Base-by-base conservation (phyloP, 2,888 invertebrate species). In the Apodemia duryi region DNA sequence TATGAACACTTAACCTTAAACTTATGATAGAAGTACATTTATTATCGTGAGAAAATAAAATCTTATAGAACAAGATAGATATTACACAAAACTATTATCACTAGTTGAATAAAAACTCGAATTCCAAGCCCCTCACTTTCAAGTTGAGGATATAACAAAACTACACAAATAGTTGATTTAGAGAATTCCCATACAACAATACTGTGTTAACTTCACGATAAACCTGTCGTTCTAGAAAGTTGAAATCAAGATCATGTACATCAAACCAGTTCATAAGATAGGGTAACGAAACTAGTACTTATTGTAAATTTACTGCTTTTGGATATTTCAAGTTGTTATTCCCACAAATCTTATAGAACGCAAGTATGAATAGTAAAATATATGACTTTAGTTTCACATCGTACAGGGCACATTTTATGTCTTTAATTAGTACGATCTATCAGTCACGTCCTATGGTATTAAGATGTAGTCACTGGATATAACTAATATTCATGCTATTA, bases 121-220 rank as follows among this genome's bases (percentile, higher is more conserved):
- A 75, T 72, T 70, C 68, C 69, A 70, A 70, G 67, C 67, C 65
- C 64, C 67, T 61, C 63, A 61, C 66, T 66, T 52, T 71, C 72
- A 78, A 52, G 21, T 52, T n/a, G 28, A 21, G 7, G 38, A 38
- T 38, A 38, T 38, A 38, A 21, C 28, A 52, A 54, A 54, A 54
- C 21, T 54, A 54, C 75, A 11, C 60, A 64, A 64, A 66, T 66
- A 62, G 52, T 69, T 43, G 32, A 60, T 71, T 68, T 69, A 72
- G 65, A 65, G 66, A 75, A 76, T 82, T 84, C 85, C 76, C 85
- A 84, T 77, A 78, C 71, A 73, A 73, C 74, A 69, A 68, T 64
- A 61, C 54, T 41, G 52, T 49, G 49, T 57, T 63, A 63, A 66
- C 54, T 35, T 49, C 54, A 65, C 81, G 28, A 54, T 28, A 54